Evolutionary conservation across 2,888 invertebrate species (phyloP), one percentile per base, ranked within the genome.

Genomic region (Caenorhabditis sulstoni): DNA sequence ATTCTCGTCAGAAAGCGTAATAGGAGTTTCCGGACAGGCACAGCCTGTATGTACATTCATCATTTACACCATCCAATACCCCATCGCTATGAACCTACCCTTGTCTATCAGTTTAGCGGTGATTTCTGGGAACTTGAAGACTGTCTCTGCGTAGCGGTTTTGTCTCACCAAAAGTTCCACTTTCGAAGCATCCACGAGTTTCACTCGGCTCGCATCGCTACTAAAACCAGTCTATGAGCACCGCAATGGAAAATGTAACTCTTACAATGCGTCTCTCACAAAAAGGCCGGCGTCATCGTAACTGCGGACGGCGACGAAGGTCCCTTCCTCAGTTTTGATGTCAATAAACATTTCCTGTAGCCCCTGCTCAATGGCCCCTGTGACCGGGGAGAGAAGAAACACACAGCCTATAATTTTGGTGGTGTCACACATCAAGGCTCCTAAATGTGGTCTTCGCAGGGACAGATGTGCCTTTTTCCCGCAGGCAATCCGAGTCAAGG

Each of bases 341-440:
- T 57, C 35, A 12, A 73, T 73, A 14, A 11, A 58, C 73, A 73
- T 73, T 20, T 64, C 73, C n/a, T 55, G 57, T 8, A n/a, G 4
- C 3, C n/a, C 7, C 9, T 16, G 22, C 11, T 29, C n/a, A 2
- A 4, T 18, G 4, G 39, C 45, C 37, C 29, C 49, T 7, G 8
- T 20, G 14, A 45, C 14, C 3, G 64, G 64, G 1, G 57, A 16
- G 1, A 73, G 20, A 3, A 50, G 18, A 16, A 64, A 73, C 9
- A 53, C 11, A n/a, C 73, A 73, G 12, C 73, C 73, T 73, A 22
- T 11, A 50, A 20, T 8, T 7, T 29, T 29, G 29, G 29, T 29
- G 29, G 29, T 7, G 29, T 29, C 29, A 29, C 29, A 3, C 29
- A 29, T 29, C 29, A 29, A 7, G 29, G 4, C 7, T 29, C 29